phyloP scores from a whole-genome alignment of 2,888 invertebrate species.

The Acanthoscelides obtectus region DNA sequence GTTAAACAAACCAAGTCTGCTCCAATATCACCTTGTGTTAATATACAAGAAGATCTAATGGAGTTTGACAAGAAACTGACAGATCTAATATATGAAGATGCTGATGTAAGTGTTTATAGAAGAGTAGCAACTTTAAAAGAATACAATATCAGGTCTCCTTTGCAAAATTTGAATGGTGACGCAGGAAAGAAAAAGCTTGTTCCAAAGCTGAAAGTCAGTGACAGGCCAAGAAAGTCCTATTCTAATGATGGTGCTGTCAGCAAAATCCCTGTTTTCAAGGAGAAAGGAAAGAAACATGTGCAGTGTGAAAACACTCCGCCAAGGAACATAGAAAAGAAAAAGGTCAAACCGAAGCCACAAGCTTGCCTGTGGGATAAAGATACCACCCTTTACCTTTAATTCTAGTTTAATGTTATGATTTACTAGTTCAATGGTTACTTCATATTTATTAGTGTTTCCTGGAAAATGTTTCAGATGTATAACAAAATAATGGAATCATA shows the following conservation, averaged over 20 bases:
- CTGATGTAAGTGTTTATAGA: constrained; percentile 31
- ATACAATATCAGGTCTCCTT: constrained; percentile 34
- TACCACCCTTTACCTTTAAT: constrained; percentile 35
- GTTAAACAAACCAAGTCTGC: constrained; percentile 18
- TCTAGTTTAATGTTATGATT: background rate
- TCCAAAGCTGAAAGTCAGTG: constrained; percentile 38
- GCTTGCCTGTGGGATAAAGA: constrained; percentile 37
- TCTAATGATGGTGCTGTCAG: constrained; percentile 28
- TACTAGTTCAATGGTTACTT: background rate
- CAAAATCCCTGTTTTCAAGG: constrained; percentile 43
- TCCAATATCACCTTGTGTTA: constrained; percentile 18
- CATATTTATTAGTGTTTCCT: background rate
- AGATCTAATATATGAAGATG: constrained; percentile 58
- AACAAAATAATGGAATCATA: too few relatives aligned
- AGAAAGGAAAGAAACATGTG: constrained; percentile 29
- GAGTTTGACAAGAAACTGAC: constrained; percentile 49
- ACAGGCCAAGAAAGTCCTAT: constrained; percentile 41
- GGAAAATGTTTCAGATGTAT: background rate
- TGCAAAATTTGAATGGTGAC: constrained; percentile 34
- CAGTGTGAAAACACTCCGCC: constrained; percentile 46
- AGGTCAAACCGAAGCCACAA: constrained; percentile 20
- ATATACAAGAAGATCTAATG: constrained; percentile 33
- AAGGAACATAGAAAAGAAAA: constrained; percentile 27
- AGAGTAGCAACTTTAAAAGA: constrained; percentile 38
- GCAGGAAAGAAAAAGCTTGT: constrained; percentile 23